Evolutionary conservation across 2,113 vertebrate species (phyloP).

Genomic region (Prietella phreatophila): DNA sequence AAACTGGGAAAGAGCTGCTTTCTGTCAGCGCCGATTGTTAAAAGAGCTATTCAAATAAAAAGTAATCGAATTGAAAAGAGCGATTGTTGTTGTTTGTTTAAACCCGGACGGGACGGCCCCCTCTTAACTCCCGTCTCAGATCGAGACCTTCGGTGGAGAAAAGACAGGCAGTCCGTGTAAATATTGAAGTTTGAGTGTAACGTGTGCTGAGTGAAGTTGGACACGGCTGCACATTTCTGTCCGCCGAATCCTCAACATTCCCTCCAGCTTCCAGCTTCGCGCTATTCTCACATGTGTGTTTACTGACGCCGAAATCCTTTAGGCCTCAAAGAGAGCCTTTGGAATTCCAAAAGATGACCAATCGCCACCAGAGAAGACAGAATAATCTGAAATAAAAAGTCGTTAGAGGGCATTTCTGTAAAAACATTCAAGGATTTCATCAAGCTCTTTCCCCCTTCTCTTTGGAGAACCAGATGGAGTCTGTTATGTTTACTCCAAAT

Average conservation of each 20-base stretch:
- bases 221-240: not conserved
- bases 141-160: not conserved
- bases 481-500: slow-evolving; percentile 65
- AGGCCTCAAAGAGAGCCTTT: slow-evolving; percentile 16
- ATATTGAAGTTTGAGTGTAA: not conserved
- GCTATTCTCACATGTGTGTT: not conserved
- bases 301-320: not conserved
- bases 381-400: slow-evolving; percentile 54
- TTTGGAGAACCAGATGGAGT: slow-evolving; percentile 56
- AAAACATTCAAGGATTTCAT: slow-evolving; percentile 55
- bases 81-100: not conserved
- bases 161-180: not conserved
- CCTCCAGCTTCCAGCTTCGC: not conserved
- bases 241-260: not conserved
- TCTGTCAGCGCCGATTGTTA: not conserved
- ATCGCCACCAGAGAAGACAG: slow-evolving; percentile 32
- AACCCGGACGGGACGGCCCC: not conserved
- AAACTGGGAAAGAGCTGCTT: not conserved
- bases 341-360: slow-evolving; percentile 30
- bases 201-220: not conserved
- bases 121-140: not conserved
- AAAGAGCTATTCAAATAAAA: not conserved
- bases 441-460: slow-evolving; percentile 51
- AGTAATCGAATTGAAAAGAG: not conserved
- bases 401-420: slow-evolving; percentile 39